Evolutionary conservation across 2,888 invertebrate species (phyloP), one percentile per base, ranked within the genome.

Genomic region (Tiliacea aurago): DNA sequence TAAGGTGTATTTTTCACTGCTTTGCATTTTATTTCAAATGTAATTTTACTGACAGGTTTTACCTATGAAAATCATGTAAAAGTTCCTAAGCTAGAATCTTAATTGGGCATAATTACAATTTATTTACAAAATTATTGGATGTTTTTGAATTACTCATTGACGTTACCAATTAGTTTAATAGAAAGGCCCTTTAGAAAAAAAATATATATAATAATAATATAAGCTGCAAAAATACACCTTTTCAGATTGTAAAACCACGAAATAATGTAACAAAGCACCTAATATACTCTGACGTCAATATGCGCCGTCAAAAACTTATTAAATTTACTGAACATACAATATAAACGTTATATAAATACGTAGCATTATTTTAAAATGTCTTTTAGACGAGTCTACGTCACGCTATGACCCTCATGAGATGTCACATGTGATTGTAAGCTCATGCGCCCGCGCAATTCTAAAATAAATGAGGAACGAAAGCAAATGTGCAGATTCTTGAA

Each of bases 201-300:
- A 56, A n/a, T n/a, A n/a, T n/a, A n/a, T n/a, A n/a, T n/a, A 43
- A 2, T 4, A 18, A n/a, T n/a, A 15, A 20, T 18, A 15, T 37
- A 67, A 88, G 87, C 87, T 88, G 88, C 89, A 91, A 91, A 91
- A 91, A 91, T 89, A 88, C 81, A 85, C 78, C 80, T 84, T 88
- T 87, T 86, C 73, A 87, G 75, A 87, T 86, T 87, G 81, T 87
- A 86, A 90, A 88, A 88, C 85, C 84, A 77, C 80, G 81, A 88
- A 69, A 89, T 88, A 90, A 87, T 86, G 78, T 78, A 90, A 90
- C 88, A 89, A 91, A 91, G 88, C 87, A 86, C 84, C 81, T 88
- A 88, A 90, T 90, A 88, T 88, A 86, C 83, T 61, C 82, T 91
- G 89, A 91, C 91, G 92, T 91, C 91, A 92, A 90, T 88, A 76